Conservation (phyloP, 2,888 invertebrate species). For the Acrobasis repandana region DNA sequence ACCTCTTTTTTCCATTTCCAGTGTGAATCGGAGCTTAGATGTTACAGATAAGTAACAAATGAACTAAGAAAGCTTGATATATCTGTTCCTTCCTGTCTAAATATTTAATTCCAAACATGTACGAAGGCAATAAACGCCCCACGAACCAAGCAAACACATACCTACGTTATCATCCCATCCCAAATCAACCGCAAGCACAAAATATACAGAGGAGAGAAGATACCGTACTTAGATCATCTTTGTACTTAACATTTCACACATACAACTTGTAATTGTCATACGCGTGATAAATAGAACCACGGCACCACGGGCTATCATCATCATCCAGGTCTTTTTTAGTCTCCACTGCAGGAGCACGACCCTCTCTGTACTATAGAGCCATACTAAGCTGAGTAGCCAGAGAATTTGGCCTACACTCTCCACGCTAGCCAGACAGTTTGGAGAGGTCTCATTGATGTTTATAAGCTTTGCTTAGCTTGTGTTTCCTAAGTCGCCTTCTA, state of each 20-base stretch:
- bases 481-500: no score
- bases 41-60: not conserved
- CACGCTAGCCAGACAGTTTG: no score
- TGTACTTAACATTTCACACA: not conserved
- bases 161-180: not conserved
- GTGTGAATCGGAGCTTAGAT: not conserved
- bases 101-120: slow-evolving; percentile 9
- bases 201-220: not conserved
- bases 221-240: not conserved
- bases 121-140: slow-evolving; percentile 12
- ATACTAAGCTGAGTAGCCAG: no score
- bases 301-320: no score
- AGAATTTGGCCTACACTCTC: no score
- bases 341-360: no score
- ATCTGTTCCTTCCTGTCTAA: not conserved
- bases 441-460: no score
- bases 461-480: no score
- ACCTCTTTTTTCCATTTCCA: no score
- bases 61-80: not conserved
- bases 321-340: no score
- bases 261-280: not conserved
- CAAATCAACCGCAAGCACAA: slow-evolving; percentile 3
- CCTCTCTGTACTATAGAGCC: no score
- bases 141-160: not conserved
- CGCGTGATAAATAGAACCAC: no score